Percentiles rank a stretch among this genome's conserved stretches.
Conservation (phyloP, 2,113 vertebrate species). For the Peucedramus taeniatus region DNA sequence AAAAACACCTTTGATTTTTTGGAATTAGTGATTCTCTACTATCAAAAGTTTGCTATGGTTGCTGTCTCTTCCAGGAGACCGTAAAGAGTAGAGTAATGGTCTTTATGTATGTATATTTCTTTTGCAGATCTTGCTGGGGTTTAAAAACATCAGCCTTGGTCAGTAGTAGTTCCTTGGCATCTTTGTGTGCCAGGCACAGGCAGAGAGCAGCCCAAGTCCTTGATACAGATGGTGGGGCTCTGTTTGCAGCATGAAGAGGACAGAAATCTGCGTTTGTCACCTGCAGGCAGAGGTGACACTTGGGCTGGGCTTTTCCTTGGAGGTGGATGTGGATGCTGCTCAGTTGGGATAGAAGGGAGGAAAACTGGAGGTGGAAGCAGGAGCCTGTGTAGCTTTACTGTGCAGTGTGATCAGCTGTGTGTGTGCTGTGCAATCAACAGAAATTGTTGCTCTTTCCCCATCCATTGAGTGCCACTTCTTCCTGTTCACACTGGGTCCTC, state of each 20-base stretch:
- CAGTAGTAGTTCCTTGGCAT: neutral
- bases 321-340: neutral
- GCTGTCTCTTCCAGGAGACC: neutral
- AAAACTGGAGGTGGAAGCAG: neutral
- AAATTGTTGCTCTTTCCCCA: neutral
- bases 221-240: neutral
- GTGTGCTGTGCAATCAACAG: neutral
- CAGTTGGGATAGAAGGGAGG: accelerated
- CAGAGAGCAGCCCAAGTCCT: neutral
- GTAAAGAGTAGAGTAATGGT: neutral
- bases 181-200: neutral
- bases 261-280: neutral
- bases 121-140: neutral
- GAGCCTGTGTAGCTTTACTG: neutral
- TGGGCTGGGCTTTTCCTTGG: neutral
- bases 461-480: neutral
- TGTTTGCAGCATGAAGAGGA: neutral
- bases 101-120: neutral
- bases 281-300: neutral
- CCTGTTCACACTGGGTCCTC: neutral
- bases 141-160: neutral
- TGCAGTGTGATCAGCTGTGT: neutral
- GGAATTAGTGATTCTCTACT: neutral
- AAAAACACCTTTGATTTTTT: neutral
- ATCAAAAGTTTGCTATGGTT: neutral